Base-by-base conservation (phyloP, 1,140 invertebrate species). In the Drosophila auraria region DNA sequence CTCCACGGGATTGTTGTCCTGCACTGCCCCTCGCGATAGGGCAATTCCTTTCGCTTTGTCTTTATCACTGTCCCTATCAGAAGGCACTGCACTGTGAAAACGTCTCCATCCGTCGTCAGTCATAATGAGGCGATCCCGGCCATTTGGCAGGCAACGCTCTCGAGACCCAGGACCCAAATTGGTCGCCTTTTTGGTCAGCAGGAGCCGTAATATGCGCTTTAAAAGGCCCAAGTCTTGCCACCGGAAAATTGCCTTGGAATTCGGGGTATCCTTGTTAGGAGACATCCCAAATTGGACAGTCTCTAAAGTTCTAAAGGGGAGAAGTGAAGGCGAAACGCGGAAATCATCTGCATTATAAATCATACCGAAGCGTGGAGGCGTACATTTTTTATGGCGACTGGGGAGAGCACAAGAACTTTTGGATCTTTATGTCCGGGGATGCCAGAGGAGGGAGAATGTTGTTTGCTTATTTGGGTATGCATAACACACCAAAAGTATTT, bases 41-140 rank as follows among this genome's bases (percentile, higher is more conserved):
- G 69, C 49, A 64, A 80, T 78, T 80, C 75, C 69, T 70, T 69
- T 63, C 50, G 63, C 42, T 62, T 62, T 71, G 51, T 63, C 61
- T 60, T 79, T 87, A 70, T 82, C 69, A 65, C 54, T 73, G 61
- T 73, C 68, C 68, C 78, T 83, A 87, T 87, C 83, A 87, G 59
- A 74, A 83, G 77, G 72, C 80, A 80, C 53, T 76, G 83, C 83
- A 80, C 80, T 87, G 80, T 78, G 76, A 59, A 72, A 71, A 74
- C 68, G 64, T 83, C 80, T 77, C 71, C 38, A 58, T 54, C 62
- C 50, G 66, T 57, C 64, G 72, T 57, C 80, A 81, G 60, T 73
- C 78, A 73, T 74, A 58, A 45, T 64, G 59, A 45, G 36, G 44
- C 17, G 20, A 38, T 9, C 40, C 25, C 27, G 36, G 33, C 62